A percentile compares a stretch with the other conserved stretches of the same genome.
phyloP scores from a whole-genome alignment of 2,113 vertebrate species.

The Caranx melampygus region DNA sequence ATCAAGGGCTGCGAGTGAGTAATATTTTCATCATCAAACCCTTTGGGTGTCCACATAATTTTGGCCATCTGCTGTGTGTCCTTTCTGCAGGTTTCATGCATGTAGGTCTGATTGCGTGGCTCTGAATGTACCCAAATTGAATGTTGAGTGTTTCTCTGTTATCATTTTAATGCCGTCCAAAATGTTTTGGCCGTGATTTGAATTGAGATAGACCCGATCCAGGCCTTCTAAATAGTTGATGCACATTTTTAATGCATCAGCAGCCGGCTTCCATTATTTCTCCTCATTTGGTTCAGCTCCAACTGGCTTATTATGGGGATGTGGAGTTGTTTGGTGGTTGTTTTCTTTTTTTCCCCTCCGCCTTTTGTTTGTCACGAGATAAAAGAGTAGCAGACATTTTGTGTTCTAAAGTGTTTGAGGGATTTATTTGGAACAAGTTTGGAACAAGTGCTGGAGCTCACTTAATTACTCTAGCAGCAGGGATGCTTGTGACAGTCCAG shows the following conservation, averaged over 20 bases:
- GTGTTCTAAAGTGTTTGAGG: conserved; percentile 33
- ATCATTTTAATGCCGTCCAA: conserved; percentile 50
- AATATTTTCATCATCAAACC: not conserved
- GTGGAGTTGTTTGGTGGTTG: conserved; percentile 27
- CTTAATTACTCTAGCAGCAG: conserved; percentile 17
- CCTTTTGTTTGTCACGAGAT: conserved; percentile 37
- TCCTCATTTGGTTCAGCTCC: conserved; percentile 65
- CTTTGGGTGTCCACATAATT: not conserved
- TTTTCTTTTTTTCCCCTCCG: conserved; percentile 34
- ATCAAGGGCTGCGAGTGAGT: not conserved
- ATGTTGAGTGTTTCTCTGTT: conserved; percentile 33
- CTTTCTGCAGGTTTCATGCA: not conserved
- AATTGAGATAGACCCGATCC: conserved; percentile 49
- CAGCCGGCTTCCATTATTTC: conserved; percentile 59
- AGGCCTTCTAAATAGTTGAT: conserved; percentile 64
- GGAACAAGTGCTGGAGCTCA: not conserved
- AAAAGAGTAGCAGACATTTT: conserved; percentile 28
- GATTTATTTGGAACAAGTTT: conserved; percentile 27
- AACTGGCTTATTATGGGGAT: conserved; percentile 38
- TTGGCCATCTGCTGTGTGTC: not conserved
- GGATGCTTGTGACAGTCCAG: not conserved
- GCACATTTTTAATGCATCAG: conserved; percentile 67
- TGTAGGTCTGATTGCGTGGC: conserved; percentile 1
- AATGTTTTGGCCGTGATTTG: conserved; percentile 39
- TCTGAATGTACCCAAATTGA: conserved; percentile 20